These are phyloP conservation scores for Homarus gammarus DNA, from an alignment of 2,888 invertebrate genomes.

Conservation along the genomic window DNA sequence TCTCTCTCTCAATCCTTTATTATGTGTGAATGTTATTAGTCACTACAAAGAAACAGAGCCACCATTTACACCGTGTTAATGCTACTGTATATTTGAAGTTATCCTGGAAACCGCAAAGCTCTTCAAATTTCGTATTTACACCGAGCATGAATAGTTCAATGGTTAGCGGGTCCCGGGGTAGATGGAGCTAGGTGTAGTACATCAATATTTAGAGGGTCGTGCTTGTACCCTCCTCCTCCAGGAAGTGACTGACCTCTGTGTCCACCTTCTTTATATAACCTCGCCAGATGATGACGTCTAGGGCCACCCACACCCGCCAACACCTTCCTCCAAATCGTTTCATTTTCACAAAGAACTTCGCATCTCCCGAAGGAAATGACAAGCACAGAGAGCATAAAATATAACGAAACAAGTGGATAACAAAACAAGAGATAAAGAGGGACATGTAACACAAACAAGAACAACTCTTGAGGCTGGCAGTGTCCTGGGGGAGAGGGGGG, in stretches of 20 bases:
- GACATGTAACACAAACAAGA: conserved; percentile 4
- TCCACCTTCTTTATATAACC: no score
- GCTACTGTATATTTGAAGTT: no score
- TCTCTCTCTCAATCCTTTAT: background rate
- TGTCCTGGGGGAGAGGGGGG: conserved; percentile 4
- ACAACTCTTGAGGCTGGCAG: background rate
- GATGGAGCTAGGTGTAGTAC: conserved; percentile 15
- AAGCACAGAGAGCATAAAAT: background rate
- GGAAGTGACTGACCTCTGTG: background rate
- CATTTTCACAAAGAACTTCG: no score
- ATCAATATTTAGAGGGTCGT: conserved; percentile 38
- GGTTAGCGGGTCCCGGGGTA: background rate
- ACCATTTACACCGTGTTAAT: no score
- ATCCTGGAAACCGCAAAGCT: background rate
- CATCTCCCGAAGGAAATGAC: background rate
- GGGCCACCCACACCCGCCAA: background rate
- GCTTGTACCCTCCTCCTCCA: conserved; percentile 27
- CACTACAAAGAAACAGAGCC: no score
- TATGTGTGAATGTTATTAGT: no score
- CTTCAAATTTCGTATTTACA: conserved; percentile 27
- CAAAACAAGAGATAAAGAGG: background rate
- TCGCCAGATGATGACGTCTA: no score
- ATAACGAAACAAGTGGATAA: background rate
- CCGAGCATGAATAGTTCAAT: conserved; percentile 20
- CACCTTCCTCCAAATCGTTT: background rate